These are phyloP conservation scores for Anhinga anhinga DNA, from an alignment of 2,113 vertebrate genomes.

Conservation along the genomic window DNA sequence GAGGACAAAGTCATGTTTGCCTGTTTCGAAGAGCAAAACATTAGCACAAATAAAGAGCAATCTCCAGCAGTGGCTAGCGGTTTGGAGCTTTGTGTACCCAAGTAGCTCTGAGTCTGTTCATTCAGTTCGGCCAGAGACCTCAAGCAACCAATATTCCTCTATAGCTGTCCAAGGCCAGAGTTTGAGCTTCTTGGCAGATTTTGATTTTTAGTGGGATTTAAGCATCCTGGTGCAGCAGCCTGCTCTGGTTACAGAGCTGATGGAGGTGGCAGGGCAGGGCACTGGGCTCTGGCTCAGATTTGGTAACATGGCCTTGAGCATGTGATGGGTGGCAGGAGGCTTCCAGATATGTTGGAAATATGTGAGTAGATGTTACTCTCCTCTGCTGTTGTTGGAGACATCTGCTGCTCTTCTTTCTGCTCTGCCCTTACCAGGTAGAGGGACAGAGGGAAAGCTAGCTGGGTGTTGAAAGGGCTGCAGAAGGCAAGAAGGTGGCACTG, in stretches of 20 bases:
- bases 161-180: background rate
- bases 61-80: rapidly evolving
- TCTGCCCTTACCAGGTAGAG: background rate
- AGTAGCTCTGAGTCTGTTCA: background rate
- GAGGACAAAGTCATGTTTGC: background rate
- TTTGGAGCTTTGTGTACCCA: rapidly evolving
- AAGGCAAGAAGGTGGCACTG: background rate
- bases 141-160: background rate
- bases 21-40: background rate
- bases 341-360: background rate
- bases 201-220: background rate
- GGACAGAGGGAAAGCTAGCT: background rate
- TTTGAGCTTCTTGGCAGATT: background rate
- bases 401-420: background rate
- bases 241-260: background rate
- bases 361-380: background rate
- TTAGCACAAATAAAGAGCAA: background rate
- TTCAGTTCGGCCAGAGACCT: background rate
- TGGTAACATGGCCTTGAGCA: background rate
- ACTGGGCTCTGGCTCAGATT: background rate
- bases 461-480: background rate
- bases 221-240: background rate
- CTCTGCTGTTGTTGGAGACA: background rate
- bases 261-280: background rate
- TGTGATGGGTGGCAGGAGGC: background rate